phyloP scores from a whole-genome alignment of 2,113 vertebrate species.

The Xyliphius kryptos region DNA sequence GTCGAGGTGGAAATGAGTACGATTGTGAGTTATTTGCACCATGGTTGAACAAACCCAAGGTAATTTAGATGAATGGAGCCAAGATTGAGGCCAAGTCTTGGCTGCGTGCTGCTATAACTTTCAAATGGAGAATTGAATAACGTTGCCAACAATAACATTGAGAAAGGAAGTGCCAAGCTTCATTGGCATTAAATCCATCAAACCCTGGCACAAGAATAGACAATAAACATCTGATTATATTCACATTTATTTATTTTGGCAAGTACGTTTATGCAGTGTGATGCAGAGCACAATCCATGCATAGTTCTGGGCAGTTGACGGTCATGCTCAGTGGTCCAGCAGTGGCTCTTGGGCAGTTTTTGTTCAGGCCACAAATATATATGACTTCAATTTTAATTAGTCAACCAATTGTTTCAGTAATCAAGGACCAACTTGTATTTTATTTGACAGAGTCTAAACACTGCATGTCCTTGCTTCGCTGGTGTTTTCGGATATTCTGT shows the following conservation, averaged over 20 bases:
- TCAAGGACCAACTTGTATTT: too few relatives aligned
- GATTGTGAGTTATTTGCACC: conserved; percentile 28
- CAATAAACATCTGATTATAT: conserved; percentile 31
- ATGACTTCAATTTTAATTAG: too few relatives aligned
- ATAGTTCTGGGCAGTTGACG: conserved; percentile 3
- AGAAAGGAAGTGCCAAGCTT: conserved; percentile 33
- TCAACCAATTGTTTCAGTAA: too few relatives aligned
- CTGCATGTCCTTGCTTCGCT: too few relatives aligned
- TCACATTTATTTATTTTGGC: conserved; percentile 25
- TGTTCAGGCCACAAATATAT: too few relatives aligned
- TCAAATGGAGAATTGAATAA: conserved; percentile 17
- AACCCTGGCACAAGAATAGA: conserved; percentile 19
- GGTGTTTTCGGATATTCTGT: too few relatives aligned
- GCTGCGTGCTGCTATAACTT: conserved; percentile 8
- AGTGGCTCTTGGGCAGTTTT: background rate
- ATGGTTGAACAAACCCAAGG: conserved; percentile 15
- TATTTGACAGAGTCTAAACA: too few relatives aligned
- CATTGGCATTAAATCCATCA: conserved; percentile 25
- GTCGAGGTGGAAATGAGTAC: conserved; percentile 24
- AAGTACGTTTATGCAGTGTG: background rate
- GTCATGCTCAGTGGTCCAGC: background rate
- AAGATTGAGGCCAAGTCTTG: conserved; percentile 24
- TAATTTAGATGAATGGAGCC: conserved; percentile 15
- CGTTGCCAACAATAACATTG: conserved; percentile 30
- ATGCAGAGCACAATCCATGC: conserved; percentile 2